Evolutionary conservation across 2,888 invertebrate species (phyloP), one percentile per base, ranked within the genome.

Genomic region (Leptopilina syphax): DNA sequence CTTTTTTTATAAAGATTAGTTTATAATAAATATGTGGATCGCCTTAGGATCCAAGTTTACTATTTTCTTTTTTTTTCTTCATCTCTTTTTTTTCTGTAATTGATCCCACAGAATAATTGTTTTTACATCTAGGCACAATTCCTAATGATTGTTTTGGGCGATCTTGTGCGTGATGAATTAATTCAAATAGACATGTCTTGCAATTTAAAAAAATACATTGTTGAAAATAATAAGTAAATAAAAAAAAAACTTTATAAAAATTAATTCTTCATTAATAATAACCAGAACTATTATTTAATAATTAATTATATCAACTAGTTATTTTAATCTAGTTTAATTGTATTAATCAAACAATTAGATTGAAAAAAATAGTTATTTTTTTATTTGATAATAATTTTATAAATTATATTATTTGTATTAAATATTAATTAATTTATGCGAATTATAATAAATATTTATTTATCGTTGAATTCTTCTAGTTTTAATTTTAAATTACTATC

Each of bases 41-140:
- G 13, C 50, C 50, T 6, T 27, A 24, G 54, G 57, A 73, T 73
- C 73, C 73, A 73, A 34, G 57, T 79, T 73, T 83, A 65, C 70
- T 83, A 77, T 76, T 67, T 47, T 24, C 82, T 80, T 70, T 50
- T 34, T 80, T 70, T 50, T 34, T 27, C 34, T 80, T 77, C 77
- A 79, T 78, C 77, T 73, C n/a, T 34, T 73, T 54, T 57, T 18
- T 73, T 73, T 57, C 57, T 12, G 54, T 18, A 60, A 86, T 90
- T 90, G 90, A 90, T 90, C 90, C 90, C 90, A 90, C 89, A 88
- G 85, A 90, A 90, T 89, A 89, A 87, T 83, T 86, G 82, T 85
- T 87, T 89, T 88, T 88, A 90, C 86, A 90, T 89, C 88, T 88
- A 90, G 90, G 90, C 90, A 90, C 90, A 87, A 90, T 89, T 90